A percentile compares a stretch with the other conserved stretches of the same genome.
phyloP scores from a whole-genome alignment of 2,888 invertebrate species.

The Diplazon laetatorius region DNA sequence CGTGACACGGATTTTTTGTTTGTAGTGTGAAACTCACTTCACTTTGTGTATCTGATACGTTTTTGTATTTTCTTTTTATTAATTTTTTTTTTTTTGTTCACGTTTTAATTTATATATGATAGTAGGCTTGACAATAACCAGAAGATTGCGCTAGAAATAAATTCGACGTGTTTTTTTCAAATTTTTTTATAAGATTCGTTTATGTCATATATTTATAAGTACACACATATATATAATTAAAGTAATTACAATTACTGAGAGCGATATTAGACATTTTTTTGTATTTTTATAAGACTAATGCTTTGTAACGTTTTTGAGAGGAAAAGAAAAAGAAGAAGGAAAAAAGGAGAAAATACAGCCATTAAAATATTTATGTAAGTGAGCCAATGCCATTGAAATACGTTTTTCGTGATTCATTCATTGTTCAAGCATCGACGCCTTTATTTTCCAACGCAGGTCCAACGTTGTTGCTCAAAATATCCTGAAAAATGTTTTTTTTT shows the following conservation, averaged over 20 bases:
- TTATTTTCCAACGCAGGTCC: conserved; percentile 17
- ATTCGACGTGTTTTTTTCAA: conserved; percentile 25
- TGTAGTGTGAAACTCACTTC: conserved; percentile 34
- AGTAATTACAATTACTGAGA: conserved; percentile 12
- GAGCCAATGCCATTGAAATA: conserved; percentile 12
- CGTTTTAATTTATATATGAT: conserved; percentile 32
- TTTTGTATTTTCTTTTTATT: conserved; percentile 11
- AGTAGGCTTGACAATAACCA: conserved; percentile 21
- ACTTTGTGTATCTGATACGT: conserved; percentile 5
- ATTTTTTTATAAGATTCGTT: conserved; percentile 47
- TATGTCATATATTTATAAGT: conserved; percentile 43
- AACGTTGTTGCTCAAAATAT: conserved; percentile 53
- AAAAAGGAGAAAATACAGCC: conserved; percentile 7
- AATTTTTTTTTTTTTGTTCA: conserved; percentile 11
- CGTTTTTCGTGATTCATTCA: neutral
- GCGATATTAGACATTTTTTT: conserved; percentile 53
- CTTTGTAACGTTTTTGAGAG: conserved; percentile 51
- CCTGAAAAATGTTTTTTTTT: conserved; percentile 44
- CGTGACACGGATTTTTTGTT: conserved; percentile 5
- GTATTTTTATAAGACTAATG: conserved; percentile 52
- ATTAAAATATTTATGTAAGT: conserved; percentile 45
- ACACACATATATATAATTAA: conserved; percentile 20
- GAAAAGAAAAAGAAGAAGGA: neutral
- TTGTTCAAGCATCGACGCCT: neutral
- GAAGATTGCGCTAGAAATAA: conserved; percentile 12